Conservation (phyloP, 37 sponge, comb jelly and placozoan species). For the Spongilla lacustris region DNA sequence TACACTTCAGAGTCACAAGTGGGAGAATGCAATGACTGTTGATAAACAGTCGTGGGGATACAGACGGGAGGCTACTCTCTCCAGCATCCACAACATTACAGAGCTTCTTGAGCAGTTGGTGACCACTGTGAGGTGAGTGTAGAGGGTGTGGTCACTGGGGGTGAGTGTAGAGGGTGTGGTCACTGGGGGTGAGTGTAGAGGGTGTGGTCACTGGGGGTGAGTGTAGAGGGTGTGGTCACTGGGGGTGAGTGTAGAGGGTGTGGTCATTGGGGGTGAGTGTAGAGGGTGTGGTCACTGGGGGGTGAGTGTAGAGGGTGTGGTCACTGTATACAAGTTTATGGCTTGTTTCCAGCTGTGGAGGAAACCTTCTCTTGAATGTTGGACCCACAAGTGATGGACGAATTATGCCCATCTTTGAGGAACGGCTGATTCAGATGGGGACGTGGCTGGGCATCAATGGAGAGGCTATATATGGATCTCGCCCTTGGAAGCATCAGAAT, state of each 20-base stretch:
- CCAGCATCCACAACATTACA: constrained; percentile 41
- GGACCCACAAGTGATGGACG: constrained; percentile 82
- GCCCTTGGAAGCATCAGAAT: constrained; percentile 74
- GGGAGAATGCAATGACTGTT: constrained; percentile 87
- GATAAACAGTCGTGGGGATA: constrained; percentile 74
- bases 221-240: too few species aligned
- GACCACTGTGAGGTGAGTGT: constrained; percentile 67
- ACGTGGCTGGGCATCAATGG: constrained; percentile 67
- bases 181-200: too few species aligned
- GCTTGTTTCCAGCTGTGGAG: constrained; percentile 52
- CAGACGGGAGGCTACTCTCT: constrained; percentile 50
- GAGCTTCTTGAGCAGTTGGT: constrained; percentile 64
- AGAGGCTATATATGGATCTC: constrained; percentile 67
- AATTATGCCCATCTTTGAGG: constrained; percentile 69
- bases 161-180: not conserved
- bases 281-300: too few species aligned
- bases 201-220: too few species aligned
- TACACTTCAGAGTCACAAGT: constrained; percentile 70
- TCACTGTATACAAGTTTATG: not conserved
- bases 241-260: too few species aligned
- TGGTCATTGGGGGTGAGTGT: too few species aligned
- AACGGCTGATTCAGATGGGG: constrained; percentile 70
- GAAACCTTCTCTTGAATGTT: constrained; percentile 72
- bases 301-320: too few species aligned
- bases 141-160: not conserved